Evolutionary conservation across 2,888 invertebrate species (phyloP).

Genomic region (Patella pellucida): DNA sequence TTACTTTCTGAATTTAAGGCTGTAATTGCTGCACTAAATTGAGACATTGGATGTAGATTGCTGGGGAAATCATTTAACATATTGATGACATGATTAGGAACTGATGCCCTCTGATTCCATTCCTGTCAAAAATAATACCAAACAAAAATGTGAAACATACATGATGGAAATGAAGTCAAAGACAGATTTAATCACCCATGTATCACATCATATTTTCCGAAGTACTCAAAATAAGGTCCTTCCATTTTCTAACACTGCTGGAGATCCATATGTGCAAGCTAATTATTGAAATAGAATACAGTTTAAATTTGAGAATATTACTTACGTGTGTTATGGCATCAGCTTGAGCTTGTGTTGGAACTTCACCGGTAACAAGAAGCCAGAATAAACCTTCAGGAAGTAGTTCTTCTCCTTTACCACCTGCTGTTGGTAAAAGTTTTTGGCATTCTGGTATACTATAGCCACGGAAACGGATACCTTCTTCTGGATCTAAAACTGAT

Average conservation of each 20-base stretch:
- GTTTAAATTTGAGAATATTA: too few species aligned
- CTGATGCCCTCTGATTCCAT: conserved; percentile 88
- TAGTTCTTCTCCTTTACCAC: conserved; percentile 80
- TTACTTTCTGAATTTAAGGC: conserved; percentile 92
- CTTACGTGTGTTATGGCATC: conserved; percentile 66
- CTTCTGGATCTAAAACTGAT: conserved; percentile 93
- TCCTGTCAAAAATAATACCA: conserved; percentile 76
- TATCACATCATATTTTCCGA: too few species aligned
- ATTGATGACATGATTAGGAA: conserved; percentile 92
- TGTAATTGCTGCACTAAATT: conserved; percentile 91
- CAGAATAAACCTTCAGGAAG: conserved; percentile 95
- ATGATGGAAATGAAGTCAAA: too few species aligned
- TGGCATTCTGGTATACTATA: conserved; percentile 94
- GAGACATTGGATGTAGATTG: conserved; percentile 93
- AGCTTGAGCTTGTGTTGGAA: conserved; percentile 86
- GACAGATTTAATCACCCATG: too few species aligned
- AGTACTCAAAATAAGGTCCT: too few species aligned
- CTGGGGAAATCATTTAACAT: conserved; percentile 92
- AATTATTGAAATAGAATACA: too few species aligned
- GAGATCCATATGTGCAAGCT: too few species aligned
- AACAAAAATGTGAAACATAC: too few species aligned
- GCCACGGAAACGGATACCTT: conserved; percentile 95
- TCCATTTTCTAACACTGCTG: too few species aligned
- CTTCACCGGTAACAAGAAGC: conserved; percentile 89
- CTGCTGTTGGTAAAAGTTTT: conserved; percentile 85